These are phyloP conservation scores for Nymphalis urticae DNA, from an alignment of 2,888 invertebrate genomes.

Conservation along the genomic window DNA sequence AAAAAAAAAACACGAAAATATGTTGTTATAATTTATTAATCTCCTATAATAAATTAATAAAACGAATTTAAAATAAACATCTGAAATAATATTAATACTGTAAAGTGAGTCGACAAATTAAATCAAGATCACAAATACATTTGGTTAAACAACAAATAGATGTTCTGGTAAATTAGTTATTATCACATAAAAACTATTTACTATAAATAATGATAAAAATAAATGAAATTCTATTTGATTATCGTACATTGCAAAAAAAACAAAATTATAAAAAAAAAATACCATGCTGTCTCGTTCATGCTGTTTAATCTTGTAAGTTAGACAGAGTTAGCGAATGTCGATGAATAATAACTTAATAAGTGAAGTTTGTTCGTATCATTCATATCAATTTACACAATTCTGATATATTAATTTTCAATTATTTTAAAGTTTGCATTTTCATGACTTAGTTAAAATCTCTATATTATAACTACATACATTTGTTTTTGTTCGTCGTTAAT, in stretches of 20 bases:
- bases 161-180: conserved; percentile 5
- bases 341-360: too few species aligned
- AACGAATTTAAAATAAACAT: conserved; percentile 21
- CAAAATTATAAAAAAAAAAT: neutral
- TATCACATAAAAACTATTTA: conserved; percentile 5
- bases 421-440: too few species aligned
- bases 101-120: conserved; percentile 19
- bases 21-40: conserved; percentile 29
- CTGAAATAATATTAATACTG: conserved; percentile 27
- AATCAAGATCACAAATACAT: conserved; percentile 16
- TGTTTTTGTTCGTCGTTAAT: too few species aligned
- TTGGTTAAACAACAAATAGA: conserved; percentile 17
- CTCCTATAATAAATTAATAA: conserved; percentile 21
- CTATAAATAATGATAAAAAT: neutral
- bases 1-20: neutral
- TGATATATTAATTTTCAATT: too few species aligned
- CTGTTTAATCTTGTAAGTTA: too few species aligned
- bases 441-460: too few species aligned
- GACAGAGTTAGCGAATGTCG: too few species aligned
- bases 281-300: too few species aligned
- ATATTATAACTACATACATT: too few species aligned
- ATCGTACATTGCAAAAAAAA: neutral
- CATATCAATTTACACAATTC: too few species aligned
- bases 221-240: neutral
- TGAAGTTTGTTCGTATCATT: too few species aligned